Evolutionary conservation across 2,888 invertebrate species (phyloP), one percentile per base, ranked within the genome.

Genomic region (Euzetes globulus): DNA sequence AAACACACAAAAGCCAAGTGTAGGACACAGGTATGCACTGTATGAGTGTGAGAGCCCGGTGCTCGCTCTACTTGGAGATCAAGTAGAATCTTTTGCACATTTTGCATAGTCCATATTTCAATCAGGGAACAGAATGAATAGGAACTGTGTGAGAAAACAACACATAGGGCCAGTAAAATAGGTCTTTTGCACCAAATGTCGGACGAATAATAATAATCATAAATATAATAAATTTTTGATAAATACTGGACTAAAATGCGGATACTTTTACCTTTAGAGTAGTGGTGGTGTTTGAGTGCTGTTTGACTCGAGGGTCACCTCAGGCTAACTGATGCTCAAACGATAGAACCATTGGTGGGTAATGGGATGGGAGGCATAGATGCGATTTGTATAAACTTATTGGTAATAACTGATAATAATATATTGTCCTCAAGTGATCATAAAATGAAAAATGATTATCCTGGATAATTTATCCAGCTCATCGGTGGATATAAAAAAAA

Each of bases 201-300:
- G 19, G 13, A 25, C 15, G 22, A 27, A 25, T 58, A 27, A 25
- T 58, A 63, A 63, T 63, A 29, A 63, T 37, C 5, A 63, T 37
- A 63, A 33, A 63, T 63, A 37, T 63, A 41, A 63, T 63, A 63
- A 33, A 63, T 63, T 58, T 58, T 52, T 19, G n/a, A 58, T 22
- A 58, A 58, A 58, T 58, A 27, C 27, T 58, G 27, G n/a, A 19
- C 58, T 58, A 58, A 58, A 58, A 63, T 37, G 63, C 63, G 63
- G 63, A 63, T 63, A 63, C 63, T 63, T 63, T 63, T 63, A 63
- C 63, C 60, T 63, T 5, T 58, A 19, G n/a, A 33, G 41, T 41
- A 41, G 41, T 37, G n/a, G n/a, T n/a, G n/a, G n/a, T n/a, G n/a
- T n/a, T n/a, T n/a, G n/a, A n/a, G n/a, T n/a, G n/a, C n/a, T n/a